These are phyloP conservation scores for Zaprionus camerounensis DNA, from an alignment of 1,140 invertebrate genomes.

Conservation along the genomic window DNA sequence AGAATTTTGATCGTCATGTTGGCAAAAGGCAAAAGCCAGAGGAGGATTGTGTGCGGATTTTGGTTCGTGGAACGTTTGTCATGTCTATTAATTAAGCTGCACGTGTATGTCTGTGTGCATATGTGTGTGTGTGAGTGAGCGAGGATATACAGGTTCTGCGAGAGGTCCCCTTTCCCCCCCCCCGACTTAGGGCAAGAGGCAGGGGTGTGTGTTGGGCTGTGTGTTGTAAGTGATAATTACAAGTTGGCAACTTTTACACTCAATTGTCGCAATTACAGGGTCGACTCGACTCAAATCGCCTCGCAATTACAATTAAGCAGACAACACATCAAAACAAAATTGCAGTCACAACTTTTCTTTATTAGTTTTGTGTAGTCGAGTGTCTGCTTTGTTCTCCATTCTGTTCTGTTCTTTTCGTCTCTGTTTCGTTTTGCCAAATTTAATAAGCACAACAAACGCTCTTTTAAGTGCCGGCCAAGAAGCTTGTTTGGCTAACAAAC, in stretches of 20 bases:
- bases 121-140: slow-evolving; percentile 1
- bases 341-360: slow-evolving; percentile 55
- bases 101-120: slow-evolving; percentile 41
- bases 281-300: slow-evolving; percentile 39
- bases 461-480: slow-evolving; percentile 47
- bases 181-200: background rate
- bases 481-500: slow-evolving; percentile 53
- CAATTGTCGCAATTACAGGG: slow-evolving; percentile 63
- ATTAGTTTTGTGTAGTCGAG: slow-evolving; percentile 54
- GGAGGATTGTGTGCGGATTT: slow-evolving; percentile 55
- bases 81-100: slow-evolving; percentile 79
- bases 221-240: slow-evolving; percentile 78
- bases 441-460: slow-evolving; percentile 65
- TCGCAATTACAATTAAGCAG: slow-evolving; percentile 77
- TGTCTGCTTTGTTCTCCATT: slow-evolving; percentile 1
- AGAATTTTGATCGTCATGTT: slow-evolving; percentile 68
- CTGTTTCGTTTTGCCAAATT: slow-evolving; percentile 48
- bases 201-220: slow-evolving; percentile 21
- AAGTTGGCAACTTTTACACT: slow-evolving; percentile 78
- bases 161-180: background rate
- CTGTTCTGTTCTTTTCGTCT: slow-evolving; percentile 13
- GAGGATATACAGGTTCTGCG: background rate
- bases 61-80: slow-evolving; percentile 60
- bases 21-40: slow-evolving; percentile 41
- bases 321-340: slow-evolving; percentile 64